A percentile compares a stretch with the other conserved stretches of the same genome.
These are phyloP conservation scores for Oophaga pumilio DNA, from an alignment of 2,113 vertebrate species.

Conservation along the genomic window DNA sequence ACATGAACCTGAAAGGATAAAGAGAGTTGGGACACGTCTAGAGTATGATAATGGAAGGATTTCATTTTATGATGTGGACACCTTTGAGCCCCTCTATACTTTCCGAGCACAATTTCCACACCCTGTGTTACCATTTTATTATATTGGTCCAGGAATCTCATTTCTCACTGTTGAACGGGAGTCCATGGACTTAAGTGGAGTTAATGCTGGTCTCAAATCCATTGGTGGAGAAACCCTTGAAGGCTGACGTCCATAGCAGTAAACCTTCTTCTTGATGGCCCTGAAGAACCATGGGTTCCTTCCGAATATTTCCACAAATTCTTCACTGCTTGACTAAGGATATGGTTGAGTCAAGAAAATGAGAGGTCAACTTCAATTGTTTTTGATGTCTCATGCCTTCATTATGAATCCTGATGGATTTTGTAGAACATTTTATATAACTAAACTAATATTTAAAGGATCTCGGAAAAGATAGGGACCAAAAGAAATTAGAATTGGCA, in stretches of 20 bases:
- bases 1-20: neutral
- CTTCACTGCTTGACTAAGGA: neutral
- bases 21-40: slow-evolving; percentile 19
- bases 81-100: slow-evolving; percentile 10
- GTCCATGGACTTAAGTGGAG: neutral
- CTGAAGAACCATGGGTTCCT: neutral
- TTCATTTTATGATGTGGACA: slow-evolving; percentile 31
- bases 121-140: slow-evolving; percentile 40
- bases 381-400: neutral
- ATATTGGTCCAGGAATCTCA: slow-evolving; percentile 42
- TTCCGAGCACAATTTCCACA: neutral
- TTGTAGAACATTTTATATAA: too few relatives aligned
- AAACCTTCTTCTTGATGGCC: neutral
- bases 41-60: slow-evolving; percentile 20
- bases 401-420: too few relatives aligned
- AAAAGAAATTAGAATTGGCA: too few relatives aligned
- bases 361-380: neutral
- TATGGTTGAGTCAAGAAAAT: neutral
- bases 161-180: neutral
- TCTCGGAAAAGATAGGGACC: too few relatives aligned
- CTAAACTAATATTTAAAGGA: too few relatives aligned
- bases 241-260: neutral
- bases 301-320: neutral
- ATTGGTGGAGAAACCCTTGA: neutral
- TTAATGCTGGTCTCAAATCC: neutral